phyloP scores from a whole-genome alignment of 2,113 vertebrate species.

The Pygoscelis adeliae region DNA sequence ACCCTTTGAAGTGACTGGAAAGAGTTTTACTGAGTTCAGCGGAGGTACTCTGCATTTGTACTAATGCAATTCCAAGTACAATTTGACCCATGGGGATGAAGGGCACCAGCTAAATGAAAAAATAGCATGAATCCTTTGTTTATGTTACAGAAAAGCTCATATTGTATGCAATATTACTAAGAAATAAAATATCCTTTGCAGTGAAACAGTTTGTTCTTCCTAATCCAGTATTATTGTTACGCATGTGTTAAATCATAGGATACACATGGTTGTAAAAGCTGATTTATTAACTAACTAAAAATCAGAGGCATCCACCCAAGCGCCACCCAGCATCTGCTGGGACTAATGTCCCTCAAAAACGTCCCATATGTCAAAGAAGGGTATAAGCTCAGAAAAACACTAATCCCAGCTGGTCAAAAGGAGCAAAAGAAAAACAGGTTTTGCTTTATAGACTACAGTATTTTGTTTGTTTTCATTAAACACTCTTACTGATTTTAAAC shows the following conservation, averaged over 20 bases:
- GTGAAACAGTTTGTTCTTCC: conserved; percentile 52
- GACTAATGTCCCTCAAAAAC: conserved; percentile 40
- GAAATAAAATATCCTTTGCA: conserved; percentile 41
- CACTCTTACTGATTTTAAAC: conserved; percentile 74
- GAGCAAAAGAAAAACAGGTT: conserved; percentile 67
- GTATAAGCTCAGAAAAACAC: conserved; percentile 58
- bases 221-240: conserved; percentile 55
- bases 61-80: not conserved
- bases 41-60: conserved; percentile 23
- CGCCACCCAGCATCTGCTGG: conserved; percentile 52
- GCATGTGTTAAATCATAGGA: conserved; percentile 59
- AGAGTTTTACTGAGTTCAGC: conserved; percentile 40
- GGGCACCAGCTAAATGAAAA: conserved; percentile 19
- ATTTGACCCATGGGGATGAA: conserved; percentile 39
- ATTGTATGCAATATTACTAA: conserved; percentile 48
- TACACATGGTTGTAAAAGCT: conserved; percentile 53
- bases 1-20: conserved; percentile 53
- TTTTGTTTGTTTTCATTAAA: conserved; percentile 76
- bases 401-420: conserved; percentile 61
- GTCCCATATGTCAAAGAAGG: conserved; percentile 36
- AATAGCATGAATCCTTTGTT: conserved; percentile 54
- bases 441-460: conserved; percentile 60
- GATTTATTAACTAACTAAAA: conserved; percentile 62
- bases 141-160: conserved; percentile 39
- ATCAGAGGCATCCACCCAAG: conserved; percentile 51